Evolutionary conservation across 2,113 vertebrate species (phyloP).

Genomic region (Bubo bubo): DNA sequence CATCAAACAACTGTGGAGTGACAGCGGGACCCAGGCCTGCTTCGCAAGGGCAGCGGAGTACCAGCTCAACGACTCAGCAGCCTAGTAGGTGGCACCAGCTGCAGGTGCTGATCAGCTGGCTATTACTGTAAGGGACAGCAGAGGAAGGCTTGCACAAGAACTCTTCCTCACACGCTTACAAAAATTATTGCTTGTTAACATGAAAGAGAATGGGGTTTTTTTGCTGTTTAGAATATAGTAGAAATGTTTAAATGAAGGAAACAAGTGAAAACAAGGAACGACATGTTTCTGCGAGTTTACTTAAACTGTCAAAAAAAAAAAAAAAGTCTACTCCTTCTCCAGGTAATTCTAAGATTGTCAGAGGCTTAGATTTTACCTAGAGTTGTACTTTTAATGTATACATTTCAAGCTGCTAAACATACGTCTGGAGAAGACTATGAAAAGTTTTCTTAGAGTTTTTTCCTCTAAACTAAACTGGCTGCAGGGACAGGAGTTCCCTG

Average conservation of each 20-base stretch:
- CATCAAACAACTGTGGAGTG: slow-evolving; percentile 67
- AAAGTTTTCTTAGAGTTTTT: neutral
- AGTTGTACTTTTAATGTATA: neutral
- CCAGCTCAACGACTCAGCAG: slow-evolving; percentile 76
- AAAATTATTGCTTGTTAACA: neutral
- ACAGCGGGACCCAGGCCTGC: slow-evolving; percentile 68
- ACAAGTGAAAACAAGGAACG: neutral
- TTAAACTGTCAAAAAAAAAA: neutral
- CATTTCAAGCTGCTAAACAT: neutral
- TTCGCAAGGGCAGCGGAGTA: slow-evolving; percentile 73
- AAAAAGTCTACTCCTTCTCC: neutral
- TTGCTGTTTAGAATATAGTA: neutral
- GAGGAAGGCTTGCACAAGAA: neutral
- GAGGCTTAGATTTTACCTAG: neutral
- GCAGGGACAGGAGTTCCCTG: accelerated
- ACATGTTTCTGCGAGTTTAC: neutral
- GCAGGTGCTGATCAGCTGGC: neutral
- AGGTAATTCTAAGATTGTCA: neutral
- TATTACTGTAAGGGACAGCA: accelerated
- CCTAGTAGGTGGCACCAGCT: slow-evolving; percentile 74
- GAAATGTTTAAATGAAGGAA: neutral
- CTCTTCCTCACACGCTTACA: accelerated
- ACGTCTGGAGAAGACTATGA: neutral
- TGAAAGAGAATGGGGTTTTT: neutral
- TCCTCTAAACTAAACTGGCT: neutral